A percentile compares a stretch with the other conserved stretches of the same genome.
phyloP scores from a whole-genome alignment of 2,113 vertebrate species.

The Ciconia stormi region DNA sequence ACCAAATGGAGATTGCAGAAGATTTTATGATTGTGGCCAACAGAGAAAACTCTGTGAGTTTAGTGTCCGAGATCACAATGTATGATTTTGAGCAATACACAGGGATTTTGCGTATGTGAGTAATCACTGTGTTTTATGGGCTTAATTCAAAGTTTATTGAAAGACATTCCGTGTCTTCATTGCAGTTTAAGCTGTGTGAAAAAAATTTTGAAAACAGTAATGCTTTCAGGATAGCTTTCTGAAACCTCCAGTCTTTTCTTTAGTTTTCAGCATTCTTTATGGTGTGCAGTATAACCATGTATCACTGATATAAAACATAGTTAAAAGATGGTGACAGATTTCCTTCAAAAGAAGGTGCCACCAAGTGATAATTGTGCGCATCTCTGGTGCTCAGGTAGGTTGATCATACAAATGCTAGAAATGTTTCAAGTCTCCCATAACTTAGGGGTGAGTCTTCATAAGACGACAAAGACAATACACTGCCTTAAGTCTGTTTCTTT shows the following conservation, averaged over 20 bases:
- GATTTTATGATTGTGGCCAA: slow-evolving; percentile 87
- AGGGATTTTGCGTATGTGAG: neutral
- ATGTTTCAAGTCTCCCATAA: neutral
- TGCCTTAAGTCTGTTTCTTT: neutral
- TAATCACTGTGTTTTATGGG: neutral
- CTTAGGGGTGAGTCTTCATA: neutral
- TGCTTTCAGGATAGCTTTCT: neutral
- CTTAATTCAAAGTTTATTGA: neutral
- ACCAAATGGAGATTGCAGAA: slow-evolving; percentile 79
- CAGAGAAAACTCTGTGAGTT: slow-evolving; percentile 83
- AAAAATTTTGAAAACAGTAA: neutral
- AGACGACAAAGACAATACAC: neutral
- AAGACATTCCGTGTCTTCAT: neutral
- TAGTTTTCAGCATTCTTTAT: neutral
- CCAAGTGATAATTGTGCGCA: neutral
- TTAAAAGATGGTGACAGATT: neutral
- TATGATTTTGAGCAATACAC: neutral
- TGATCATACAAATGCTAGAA: neutral
- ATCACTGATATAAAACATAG: neutral
- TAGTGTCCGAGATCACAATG: neutral
- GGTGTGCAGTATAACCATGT: neutral
- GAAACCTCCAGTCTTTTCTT: neutral
- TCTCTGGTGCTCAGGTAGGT: neutral
- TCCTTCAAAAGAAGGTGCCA: neutral
- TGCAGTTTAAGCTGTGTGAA: neutral